Evolutionary conservation across 2,888 invertebrate species (phyloP).

Genomic region (Girardia tigrina): DNA sequence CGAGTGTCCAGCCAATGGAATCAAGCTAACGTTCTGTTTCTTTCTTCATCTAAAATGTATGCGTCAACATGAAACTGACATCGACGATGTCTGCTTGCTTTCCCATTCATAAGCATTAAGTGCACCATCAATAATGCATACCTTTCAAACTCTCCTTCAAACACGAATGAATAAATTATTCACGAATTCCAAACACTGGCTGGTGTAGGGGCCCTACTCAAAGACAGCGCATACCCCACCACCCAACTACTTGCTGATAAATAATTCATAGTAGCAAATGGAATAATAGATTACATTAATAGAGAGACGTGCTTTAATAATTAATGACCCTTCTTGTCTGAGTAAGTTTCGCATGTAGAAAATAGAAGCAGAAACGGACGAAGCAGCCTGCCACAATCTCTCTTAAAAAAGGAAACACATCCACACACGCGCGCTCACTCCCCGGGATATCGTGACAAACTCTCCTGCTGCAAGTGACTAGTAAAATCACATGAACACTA

Average conservation of each 20-base stretch:
- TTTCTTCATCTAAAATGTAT: slow-evolving; percentile 13
- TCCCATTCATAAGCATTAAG: slow-evolving; percentile 23
- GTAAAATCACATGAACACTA: slow-evolving; percentile 23
- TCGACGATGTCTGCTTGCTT: slow-evolving; percentile 23
- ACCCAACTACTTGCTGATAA: slow-evolving; percentile 30
- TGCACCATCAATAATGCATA: slow-evolving; percentile 23
- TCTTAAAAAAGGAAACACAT: not conserved
- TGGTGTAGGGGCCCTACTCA: slow-evolving; percentile 23
- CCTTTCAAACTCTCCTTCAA: slow-evolving; percentile 23
- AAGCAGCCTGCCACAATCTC: slow-evolving; percentile 2
- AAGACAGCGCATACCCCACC: slow-evolving; percentile 19
- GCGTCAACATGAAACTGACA: slow-evolving; percentile 23
- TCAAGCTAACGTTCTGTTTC: not conserved
- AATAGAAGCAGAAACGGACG: slow-evolving; percentile 17
- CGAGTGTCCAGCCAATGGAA: not conserved
- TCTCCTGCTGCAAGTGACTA: slow-evolving; percentile 23
- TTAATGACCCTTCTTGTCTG: slow-evolving; percentile 14
- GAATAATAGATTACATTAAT: slow-evolving; percentile 36
- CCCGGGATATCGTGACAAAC: slow-evolving; percentile 16
- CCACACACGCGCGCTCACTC: not conserved
- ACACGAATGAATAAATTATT: slow-evolving; percentile 23
- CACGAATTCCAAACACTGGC: slow-evolving; percentile 23
- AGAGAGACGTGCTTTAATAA: slow-evolving; percentile 26
- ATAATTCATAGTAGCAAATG: slow-evolving; percentile 36
- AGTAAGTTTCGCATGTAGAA: slow-evolving; percentile 23